Evolutionary conservation across 1,140 invertebrate genomes (phyloP), one percentile per base, ranked within the genome.

Genomic region (Varroa destructor): DNA sequence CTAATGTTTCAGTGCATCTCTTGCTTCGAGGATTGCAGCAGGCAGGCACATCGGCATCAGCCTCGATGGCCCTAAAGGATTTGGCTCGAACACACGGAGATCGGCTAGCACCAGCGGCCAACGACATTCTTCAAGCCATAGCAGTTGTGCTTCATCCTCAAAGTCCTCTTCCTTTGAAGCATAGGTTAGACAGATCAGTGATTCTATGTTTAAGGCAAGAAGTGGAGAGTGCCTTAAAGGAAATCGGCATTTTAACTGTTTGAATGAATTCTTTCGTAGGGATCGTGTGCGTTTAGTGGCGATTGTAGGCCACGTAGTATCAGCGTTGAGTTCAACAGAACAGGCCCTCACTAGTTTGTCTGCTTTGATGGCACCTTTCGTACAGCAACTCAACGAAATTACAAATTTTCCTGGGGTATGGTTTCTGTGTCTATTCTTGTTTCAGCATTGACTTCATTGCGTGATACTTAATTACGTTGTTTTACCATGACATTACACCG

Each of bases 41-140:
- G 37, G 40, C 61, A 43, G 61, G 61, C 2, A 67, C 46, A 5
- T 67, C 61, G 14, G 40, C 12, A 14, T 12, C 61, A 8, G 61
- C 61, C 37, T 67, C 61, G 40, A 67, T 67, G 61, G 61, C 61
- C 1, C 46, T 67, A 37, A 67, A 67, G 46, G 61, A 67, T 67
- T 37, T 67, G 14, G 61, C 61, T 67, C 61, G 61, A 12, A 46
- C 61, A 14, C 61, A 67, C 36, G 61, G 14, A 67, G 61, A 67
- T 12, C 61, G 46, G 10, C 61, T 67, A 10, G 61, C 61, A 14
- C 61, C 61, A 37, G 61, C 46, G 40, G 61, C 61, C 10, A 67
- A 67, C 40, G 61, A 67, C 61, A 67, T 67, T 37, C 36, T 67
- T 12, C 61, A 67, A 67, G 61, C 61, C 37, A 67, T 67, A 40